Base-by-base conservation (phyloP, 2,797 vertebrate species). In the Limosa lapponica region DNA sequence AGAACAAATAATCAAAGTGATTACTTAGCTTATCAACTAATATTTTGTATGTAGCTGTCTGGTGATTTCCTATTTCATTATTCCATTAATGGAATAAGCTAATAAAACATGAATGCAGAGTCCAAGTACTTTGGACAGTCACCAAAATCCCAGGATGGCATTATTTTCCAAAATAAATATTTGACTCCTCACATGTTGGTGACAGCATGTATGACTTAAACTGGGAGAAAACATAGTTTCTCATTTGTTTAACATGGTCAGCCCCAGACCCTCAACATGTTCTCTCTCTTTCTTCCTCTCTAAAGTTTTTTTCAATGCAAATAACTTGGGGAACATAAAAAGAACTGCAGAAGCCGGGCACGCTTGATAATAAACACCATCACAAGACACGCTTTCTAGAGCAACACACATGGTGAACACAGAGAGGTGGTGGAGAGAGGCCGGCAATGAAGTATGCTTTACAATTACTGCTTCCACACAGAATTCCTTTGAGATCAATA, bases 381-480 rank as follows among this genome's bases (percentile, higher is more conserved):
- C 46, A 36, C 13, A 78, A 93, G 59, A 41, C 7, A n/a, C 11
- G 34, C 44, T 89, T 57, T 74, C 67, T 36, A 74, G 78, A 94
- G 77, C 27, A 92, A 82, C 7, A 55, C 59, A 30, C 69, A 54
- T 23, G 34, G 55, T 73, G 79, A 82, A 55, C 39, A n/a, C 39
- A 64, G 48, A 18, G 61, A 59, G 52, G 70, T 18, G 44, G 23
- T 16, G 39, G 64, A 89, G 70, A 70, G 48, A 90, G 44, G 67
- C 64, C 61, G 69, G 70, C 74, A 65, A n/a, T 93, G 93, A 96
- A 95, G 81, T 74, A 94, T 95, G 94, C 64, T 84, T 92, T 87
- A 87, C 94, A 95, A 95, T 95, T 87, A 95, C 83, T 67, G 82
- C 58, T 93, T 92, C 95, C 82, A 80, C 74, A 82, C 34, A 74